phyloP scores from a whole-genome alignment of 2,888 invertebrate species.

The Diarsia mendica region DNA sequence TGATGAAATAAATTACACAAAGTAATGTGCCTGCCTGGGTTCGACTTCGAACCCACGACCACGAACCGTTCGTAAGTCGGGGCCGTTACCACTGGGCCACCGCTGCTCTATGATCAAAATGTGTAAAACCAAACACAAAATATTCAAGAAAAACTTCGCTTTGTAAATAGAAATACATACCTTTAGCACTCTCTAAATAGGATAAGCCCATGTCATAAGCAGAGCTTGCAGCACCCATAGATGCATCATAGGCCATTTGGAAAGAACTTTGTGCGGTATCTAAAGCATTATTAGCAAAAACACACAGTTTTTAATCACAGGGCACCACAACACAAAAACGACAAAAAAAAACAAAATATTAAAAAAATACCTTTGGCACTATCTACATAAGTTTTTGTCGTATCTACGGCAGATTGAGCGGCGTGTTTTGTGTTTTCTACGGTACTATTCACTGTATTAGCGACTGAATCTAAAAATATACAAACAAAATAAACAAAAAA shows the following conservation, averaged over 20 bases:
- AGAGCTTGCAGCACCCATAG: conserved; percentile 76
- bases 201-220: conserved; percentile 79
- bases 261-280: conserved; percentile 79
- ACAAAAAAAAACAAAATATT: conserved; percentile 34
- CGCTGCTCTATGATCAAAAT: no score
- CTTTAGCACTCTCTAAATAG: conserved; percentile 80
- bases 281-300: conserved; percentile 73
- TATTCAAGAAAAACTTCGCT: conserved; percentile 6
- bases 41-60: no score
- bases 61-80: no score
- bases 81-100: no score
- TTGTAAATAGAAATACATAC: conserved; percentile 62
- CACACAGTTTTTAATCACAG: conserved; percentile 63
- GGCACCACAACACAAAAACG: conserved; percentile 52
- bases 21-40: no score
- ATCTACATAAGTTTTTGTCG: conserved; percentile 78
- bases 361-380: conserved; percentile 80
- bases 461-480: conserved; percentile 75
- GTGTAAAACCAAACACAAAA: conserved; percentile 34
- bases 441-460: conserved; percentile 74
- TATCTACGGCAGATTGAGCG: conserved; percentile 75
- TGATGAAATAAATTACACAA: no score
- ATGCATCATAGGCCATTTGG: conserved; percentile 76
- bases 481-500: conserved; percentile 51
- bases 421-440: conserved; percentile 78